Percentiles rank a stretch among this genome's conserved stretches.
These are phyloP conservation scores for Gortyna flavago DNA, from an alignment of 2,888 invertebrate species.

Conservation along the genomic window DNA sequence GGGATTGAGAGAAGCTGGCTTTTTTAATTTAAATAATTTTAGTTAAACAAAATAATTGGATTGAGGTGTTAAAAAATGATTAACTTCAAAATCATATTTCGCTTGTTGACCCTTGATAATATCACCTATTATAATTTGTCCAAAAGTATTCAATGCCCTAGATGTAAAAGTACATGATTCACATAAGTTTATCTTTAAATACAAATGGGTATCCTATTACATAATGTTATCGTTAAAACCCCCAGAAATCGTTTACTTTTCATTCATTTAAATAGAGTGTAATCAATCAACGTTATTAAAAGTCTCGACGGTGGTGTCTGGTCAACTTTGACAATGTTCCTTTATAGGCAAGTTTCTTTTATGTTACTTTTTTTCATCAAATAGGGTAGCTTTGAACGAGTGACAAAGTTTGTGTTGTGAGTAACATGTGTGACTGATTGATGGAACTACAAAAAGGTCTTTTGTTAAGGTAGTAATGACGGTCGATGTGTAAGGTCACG, in stretches of 20 bases:
- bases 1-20: too few species aligned
- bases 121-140: not conserved
- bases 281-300: slow-evolving; percentile 48
- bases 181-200: not conserved
- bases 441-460: slow-evolving; percentile 35
- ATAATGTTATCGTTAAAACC: slow-evolving; percentile 2
- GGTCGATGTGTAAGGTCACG: not conserved
- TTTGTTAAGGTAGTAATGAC: slow-evolving; percentile 1
- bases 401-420: slow-evolving; percentile 18
- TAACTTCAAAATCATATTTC: not conserved
- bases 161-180: not conserved
- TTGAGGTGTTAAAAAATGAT: not conserved
- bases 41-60: not conserved
- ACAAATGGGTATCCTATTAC: slow-evolving; percentile 1
- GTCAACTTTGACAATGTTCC: slow-evolving; percentile 25
- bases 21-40: not conserved
- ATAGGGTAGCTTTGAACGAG: slow-evolving; percentile 3
- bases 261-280: slow-evolving; percentile 27
- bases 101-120: not conserved
- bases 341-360: slow-evolving; percentile 33
- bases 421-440: slow-evolving; percentile 36
- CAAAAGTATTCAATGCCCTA: not conserved
- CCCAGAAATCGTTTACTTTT: not conserved
- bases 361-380: slow-evolving; percentile 36
- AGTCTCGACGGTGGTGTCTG: slow-evolving; percentile 17